These are phyloP conservation scores for Cherax destructor DNA, from an alignment of 1,140 invertebrate species.

Conservation along the genomic window DNA sequence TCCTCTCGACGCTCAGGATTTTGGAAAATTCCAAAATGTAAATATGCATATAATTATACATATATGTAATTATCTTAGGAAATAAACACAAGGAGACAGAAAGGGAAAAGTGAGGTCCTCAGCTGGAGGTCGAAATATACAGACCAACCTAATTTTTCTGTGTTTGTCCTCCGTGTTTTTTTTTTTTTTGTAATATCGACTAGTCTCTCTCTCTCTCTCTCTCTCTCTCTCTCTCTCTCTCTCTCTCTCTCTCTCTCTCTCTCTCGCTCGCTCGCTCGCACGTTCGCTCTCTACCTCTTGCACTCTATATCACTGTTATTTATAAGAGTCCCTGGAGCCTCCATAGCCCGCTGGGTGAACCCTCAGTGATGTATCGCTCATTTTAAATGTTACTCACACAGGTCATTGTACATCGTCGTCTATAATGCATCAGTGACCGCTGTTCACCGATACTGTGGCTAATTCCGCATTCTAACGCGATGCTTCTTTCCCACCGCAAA, in stretches of 20 bases:
- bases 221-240: slow-evolving; percentile 21
- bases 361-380: too few relatives aligned
- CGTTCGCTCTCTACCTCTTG: too few relatives aligned
- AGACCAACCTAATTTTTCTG: too few relatives aligned
- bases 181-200: neutral
- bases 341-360: too few relatives aligned
- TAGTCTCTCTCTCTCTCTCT: neutral
- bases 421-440: slow-evolving; percentile 39
- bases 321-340: neutral
- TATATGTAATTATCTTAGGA: too few relatives aligned
- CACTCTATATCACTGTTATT: neutral
- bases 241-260: slow-evolving; percentile 5
- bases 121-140: too few relatives aligned
- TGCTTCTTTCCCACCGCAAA: slow-evolving; percentile 48
- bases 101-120: too few relatives aligned
- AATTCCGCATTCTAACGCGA: slow-evolving; percentile 51
- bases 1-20: too few relatives aligned
- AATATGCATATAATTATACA: too few relatives aligned
- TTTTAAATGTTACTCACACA: slow-evolving; percentile 34
- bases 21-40: too few relatives aligned
- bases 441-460: slow-evolving; percentile 44
- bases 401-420: slow-evolving; percentile 25
- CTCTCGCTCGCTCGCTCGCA: neutral
- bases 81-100: too few relatives aligned
- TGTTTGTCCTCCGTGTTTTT: too few relatives aligned